These are phyloP conservation scores for Clinocottus analis DNA, from an alignment of 2,113 vertebrate species.

Conservation along the genomic window DNA sequence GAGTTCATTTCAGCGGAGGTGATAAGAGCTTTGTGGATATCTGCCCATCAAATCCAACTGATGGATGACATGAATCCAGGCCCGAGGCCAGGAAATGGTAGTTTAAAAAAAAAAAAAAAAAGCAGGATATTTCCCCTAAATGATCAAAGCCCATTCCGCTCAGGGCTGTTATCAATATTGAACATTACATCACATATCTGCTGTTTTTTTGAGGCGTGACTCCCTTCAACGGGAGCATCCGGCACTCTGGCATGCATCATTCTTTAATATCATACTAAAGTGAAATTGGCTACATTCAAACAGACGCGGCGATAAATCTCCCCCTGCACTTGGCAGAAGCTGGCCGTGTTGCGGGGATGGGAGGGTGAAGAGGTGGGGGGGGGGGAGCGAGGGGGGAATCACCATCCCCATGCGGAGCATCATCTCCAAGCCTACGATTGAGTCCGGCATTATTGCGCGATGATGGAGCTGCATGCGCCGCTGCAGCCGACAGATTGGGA, in stretches of 20 bases:
- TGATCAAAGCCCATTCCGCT: constrained; percentile 77
- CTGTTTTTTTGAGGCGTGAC: constrained; percentile 44
- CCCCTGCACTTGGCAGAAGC: constrained; percentile 54
- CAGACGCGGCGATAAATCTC: constrained; percentile 80
- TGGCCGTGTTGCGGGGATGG: constrained; percentile 62
- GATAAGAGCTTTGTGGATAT: constrained; percentile 59
- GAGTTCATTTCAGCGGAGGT: constrained; percentile 55
- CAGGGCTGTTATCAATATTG: constrained; percentile 81
- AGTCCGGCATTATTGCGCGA: constrained; percentile 70
- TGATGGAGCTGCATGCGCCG: constrained; percentile 64
- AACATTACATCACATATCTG: constrained; percentile 77
- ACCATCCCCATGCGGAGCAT: constrained; percentile 63
- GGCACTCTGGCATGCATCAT: constrained; percentile 79
- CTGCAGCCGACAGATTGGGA: constrained; percentile 53
- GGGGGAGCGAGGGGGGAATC: constrained; percentile 53
- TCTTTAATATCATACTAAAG: constrained; percentile 84
- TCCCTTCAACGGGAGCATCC: constrained; percentile 50
- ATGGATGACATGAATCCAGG: constrained; percentile 47
- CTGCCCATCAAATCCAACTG: constrained; percentile 61
- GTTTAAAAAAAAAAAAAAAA: constrained; percentile 6
- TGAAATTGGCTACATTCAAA: constrained; percentile 85
- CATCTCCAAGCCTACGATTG: constrained; percentile 68
- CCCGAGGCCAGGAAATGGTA: constrained; percentile 43
- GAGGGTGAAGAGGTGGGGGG: not conserved
- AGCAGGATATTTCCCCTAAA: constrained; percentile 72